Conservation (phyloP, 1,140 invertebrate species). For the Drosophila pandora region DNA sequence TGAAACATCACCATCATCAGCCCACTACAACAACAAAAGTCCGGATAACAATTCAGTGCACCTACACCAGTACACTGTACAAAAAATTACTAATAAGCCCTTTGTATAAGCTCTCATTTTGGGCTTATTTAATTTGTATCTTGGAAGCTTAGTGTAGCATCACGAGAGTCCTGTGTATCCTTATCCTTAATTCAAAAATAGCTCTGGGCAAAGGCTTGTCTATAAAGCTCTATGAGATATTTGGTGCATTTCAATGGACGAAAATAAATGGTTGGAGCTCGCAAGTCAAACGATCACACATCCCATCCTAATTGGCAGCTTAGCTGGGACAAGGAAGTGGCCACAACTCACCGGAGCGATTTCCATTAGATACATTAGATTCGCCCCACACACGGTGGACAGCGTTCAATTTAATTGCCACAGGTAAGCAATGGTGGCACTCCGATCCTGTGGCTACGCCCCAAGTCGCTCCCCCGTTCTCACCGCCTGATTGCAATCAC, state of each 20-base stretch:
- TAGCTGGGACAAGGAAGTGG: slow-evolving; percentile 19
- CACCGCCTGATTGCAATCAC: slow-evolving; percentile 48
- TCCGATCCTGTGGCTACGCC: slow-evolving; percentile 12
- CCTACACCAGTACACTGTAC: not conserved
- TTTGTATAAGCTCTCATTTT: too few relatives aligned
- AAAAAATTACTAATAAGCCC: not conserved
- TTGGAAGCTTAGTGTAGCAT: not conserved
- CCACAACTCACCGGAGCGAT: slow-evolving; percentile 40
- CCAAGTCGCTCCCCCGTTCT: not conserved
- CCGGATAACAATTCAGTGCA: slow-evolving; percentile 30
- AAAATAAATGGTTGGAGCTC: slow-evolving; percentile 1
- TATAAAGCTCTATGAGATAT: slow-evolving; percentile 2
- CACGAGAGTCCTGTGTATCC: not conserved
- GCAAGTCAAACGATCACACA: slow-evolving; percentile 25
- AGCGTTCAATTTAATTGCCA: slow-evolving; percentile 56
- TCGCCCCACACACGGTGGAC: not conserved
- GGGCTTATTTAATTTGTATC: not conserved
- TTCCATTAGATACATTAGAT: slow-evolving; percentile 44
- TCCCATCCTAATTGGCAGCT: slow-evolving; percentile 42
- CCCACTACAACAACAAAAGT: slow-evolving; percentile 30
- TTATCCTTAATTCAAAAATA: not conserved
- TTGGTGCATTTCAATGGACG: not conserved
- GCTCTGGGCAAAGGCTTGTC: not conserved
- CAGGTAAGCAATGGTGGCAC: slow-evolving; percentile 46
- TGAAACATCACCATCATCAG: slow-evolving; percentile 52